Evolutionary conservation across 2,888 invertebrate genomes (phyloP).

Genomic region (Pyrrhosoma nymphula): DNA sequence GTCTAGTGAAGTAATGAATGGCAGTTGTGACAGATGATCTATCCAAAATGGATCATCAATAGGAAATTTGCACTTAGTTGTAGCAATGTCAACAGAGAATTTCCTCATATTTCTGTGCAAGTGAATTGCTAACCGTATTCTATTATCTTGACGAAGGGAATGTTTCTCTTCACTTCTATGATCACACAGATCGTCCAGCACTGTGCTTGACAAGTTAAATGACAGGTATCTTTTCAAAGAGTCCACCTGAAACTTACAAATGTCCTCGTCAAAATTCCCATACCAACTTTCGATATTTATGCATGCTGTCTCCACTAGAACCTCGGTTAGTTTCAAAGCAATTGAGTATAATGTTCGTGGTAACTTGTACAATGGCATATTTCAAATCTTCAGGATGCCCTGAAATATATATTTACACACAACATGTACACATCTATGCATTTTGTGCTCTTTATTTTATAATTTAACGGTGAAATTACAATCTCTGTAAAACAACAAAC

Average conservation of each 20-base stretch:
- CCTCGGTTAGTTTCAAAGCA: constrained; percentile 63
- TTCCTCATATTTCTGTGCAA: constrained; percentile 71
- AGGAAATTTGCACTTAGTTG: constrained; percentile 51
- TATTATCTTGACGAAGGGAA: constrained; percentile 40
- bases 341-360: constrained; percentile 47
- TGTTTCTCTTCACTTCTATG: constrained; percentile 23
- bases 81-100: constrained; percentile 68
- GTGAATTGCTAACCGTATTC: constrained; percentile 69
- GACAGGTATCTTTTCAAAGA: constrained; percentile 39
- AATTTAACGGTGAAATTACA: background rate
- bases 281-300: constrained; percentile 69
- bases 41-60: constrained; percentile 71
- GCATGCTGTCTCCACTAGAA: constrained; percentile 70
- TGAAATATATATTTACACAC: constrained; percentile 58
- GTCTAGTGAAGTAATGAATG: constrained; percentile 70
- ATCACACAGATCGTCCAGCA: constrained; percentile 61
- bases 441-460: background rate
- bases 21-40: constrained; percentile 69
- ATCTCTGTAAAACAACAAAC: background rate
- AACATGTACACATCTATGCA: constrained; percentile 23
- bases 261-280: constrained; percentile 70
- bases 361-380: constrained; percentile 63
- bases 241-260: constrained; percentile 67
- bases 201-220: constrained; percentile 48
- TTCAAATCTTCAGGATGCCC: constrained; percentile 44